These are phyloP conservation scores for Etheostoma perlongum DNA, from an alignment of 2,797 vertebrate genomes.

Conservation along the genomic window DNA sequence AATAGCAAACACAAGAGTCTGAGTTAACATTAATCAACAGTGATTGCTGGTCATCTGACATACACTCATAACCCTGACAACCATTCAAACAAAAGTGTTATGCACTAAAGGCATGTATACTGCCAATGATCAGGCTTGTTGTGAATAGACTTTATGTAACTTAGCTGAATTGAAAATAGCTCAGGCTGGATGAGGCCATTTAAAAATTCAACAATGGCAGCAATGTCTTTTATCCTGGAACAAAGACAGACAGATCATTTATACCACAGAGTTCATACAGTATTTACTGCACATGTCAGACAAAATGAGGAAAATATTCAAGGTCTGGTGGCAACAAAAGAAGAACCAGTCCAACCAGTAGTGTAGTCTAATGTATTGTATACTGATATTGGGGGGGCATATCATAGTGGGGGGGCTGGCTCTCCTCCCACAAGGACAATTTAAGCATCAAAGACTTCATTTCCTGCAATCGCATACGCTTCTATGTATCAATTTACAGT, in stretches of 20 bases:
- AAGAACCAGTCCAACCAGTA: not conserved
- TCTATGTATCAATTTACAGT: no score
- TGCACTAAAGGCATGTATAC: constrained; percentile 6
- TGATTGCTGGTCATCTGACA: constrained; percentile 3
- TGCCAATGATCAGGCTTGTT: not conserved
- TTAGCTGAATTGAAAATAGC: constrained; percentile 11
- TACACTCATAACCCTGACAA: not conserved
- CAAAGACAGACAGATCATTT: constrained; percentile 29
- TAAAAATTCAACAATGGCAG: constrained; percentile 14
- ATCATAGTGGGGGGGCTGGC: no score
- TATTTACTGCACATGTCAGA: constrained; percentile 24
- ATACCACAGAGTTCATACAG: constrained; percentile 25
- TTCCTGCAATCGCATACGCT: no score
- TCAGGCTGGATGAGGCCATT: constrained; percentile 16
- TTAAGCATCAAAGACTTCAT: no score
- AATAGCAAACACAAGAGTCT: not conserved
- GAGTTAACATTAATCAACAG: not conserved
- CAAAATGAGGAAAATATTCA: constrained; percentile 17
- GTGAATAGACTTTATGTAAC: constrained; percentile 1
- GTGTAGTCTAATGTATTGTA: no score
- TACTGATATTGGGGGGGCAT: no score
- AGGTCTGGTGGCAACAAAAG: constrained; percentile 5
- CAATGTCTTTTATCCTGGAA: constrained; percentile 14
- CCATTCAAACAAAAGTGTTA: constrained; percentile 13
- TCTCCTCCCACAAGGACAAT: no score